Evolutionary conservation across 1,140 invertebrate species (phyloP).

Genomic region (Neodiprion pinetum): DNA sequence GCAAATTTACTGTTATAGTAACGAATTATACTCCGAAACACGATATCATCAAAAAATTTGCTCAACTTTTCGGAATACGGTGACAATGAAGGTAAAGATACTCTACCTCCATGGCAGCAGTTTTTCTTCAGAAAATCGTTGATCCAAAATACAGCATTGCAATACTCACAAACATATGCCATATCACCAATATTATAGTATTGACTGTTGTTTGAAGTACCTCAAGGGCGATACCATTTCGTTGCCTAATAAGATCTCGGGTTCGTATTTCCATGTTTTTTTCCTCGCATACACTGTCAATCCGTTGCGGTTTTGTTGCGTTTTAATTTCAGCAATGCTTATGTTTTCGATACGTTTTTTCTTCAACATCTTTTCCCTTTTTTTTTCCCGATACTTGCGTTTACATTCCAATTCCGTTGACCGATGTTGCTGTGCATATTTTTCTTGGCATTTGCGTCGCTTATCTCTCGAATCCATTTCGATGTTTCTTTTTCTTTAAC

Average conservation of each 20-base stretch:
- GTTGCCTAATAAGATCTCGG: slow-evolving; percentile 9
- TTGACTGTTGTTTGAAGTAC: slow-evolving; percentile 28
- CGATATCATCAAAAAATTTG: too few relatives aligned
- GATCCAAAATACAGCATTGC: slow-evolving; percentile 21
- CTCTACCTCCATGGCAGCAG: slow-evolving; percentile 33
- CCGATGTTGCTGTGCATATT: slow-evolving; percentile 3
- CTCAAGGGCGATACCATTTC: slow-evolving; percentile 10
- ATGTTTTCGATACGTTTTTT: not conserved
- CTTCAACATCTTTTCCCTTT: not conserved
- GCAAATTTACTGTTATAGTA: too few relatives aligned
- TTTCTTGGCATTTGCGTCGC: not conserved
- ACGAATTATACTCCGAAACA: too few relatives aligned
- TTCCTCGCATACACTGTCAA: slow-evolving; percentile 2
- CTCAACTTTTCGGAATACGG: not conserved
- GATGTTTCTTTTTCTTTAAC: too few relatives aligned
- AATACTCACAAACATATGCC: slow-evolving; percentile 21
- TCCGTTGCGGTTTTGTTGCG: not conserved
- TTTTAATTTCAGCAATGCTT: slow-evolving; percentile 10
- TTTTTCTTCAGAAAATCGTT: slow-evolving; percentile 23
- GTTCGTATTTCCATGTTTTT: slow-evolving; percentile 2
- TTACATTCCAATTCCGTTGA: slow-evolving; percentile 1
- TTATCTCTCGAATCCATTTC: not conserved
- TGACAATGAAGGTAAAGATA: not conserved
- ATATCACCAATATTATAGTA: slow-evolving; percentile 5
- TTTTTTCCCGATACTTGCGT: slow-evolving; percentile 9